A percentile compares a stretch with the other conserved stretches of the same genome.
phyloP scores from a whole-genome alignment of 2,888 invertebrate genomes.

The Parelbella ahira region DNA sequence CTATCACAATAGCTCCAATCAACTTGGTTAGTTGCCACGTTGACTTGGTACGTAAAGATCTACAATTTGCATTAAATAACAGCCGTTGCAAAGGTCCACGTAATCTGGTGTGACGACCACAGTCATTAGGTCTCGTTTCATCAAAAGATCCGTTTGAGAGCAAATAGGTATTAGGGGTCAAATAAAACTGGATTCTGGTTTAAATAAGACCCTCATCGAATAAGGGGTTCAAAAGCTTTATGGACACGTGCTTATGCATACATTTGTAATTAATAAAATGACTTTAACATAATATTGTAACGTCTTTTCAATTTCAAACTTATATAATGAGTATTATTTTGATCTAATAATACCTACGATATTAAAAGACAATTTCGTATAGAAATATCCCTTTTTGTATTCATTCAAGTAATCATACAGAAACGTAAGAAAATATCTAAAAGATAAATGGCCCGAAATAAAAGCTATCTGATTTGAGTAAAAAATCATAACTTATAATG shows the following conservation, averaged over 20 bases:
- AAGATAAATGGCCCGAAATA: no score
- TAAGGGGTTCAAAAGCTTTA: slow-evolving; percentile 12
- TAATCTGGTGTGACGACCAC: slow-evolving; percentile 13
- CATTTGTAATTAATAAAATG: neutral
- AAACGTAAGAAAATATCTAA: no score
- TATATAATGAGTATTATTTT: no score
- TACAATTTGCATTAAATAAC: slow-evolving; percentile 20
- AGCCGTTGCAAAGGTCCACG: slow-evolving; percentile 12
- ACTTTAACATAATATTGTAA: no score
- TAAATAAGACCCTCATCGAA: slow-evolving; percentile 15
- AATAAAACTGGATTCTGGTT: slow-evolving; percentile 6
- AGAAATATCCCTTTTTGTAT: no score
- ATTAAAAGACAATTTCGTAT: no score
- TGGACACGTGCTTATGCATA: slow-evolving; percentile 7
- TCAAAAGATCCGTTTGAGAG: slow-evolving; percentile 4
- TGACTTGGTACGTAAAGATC: slow-evolving; percentile 12
- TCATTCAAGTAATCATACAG: no score
- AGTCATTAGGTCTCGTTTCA: slow-evolving; percentile 1
- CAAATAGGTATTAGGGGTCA: slow-evolving; percentile 13
- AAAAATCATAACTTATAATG: neutral
- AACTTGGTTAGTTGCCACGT: slow-evolving; percentile 1
- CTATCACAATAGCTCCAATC: slow-evolving; percentile 3
- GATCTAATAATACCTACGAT: no score
- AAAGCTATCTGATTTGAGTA: neutral
- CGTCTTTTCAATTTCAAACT: no score